These are phyloP conservation scores for Rousettus madagascariensis DNA, from an alignment of 2,797 vertebrate species.

Conservation along the genomic window DNA sequence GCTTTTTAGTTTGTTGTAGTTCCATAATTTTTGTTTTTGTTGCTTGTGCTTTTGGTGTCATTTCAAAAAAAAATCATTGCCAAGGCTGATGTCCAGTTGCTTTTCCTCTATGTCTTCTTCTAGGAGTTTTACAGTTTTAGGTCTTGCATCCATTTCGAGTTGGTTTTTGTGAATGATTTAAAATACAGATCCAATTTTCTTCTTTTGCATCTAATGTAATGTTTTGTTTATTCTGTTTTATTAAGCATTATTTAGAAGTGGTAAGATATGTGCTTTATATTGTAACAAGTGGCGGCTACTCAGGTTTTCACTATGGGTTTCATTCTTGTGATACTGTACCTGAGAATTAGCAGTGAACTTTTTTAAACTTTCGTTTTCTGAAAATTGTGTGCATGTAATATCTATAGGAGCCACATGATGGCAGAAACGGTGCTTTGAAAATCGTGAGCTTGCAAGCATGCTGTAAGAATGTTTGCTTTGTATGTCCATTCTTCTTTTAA, in stretches of 20 bases:
- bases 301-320: background rate
- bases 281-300: background rate
- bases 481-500: background rate
- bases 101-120: background rate
- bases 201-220: background rate
- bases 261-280: background rate
- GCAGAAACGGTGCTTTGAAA: conserved; percentile 51
- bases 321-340: background rate
- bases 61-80: background rate
- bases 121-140: background rate
- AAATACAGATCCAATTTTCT: background rate
- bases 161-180: background rate
- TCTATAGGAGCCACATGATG: conserved; percentile 44
- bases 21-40: background rate
- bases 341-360: background rate
- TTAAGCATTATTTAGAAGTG: background rate
- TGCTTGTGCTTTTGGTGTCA: background rate
- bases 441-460: background rate
- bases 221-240: background rate
- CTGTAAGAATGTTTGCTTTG: background rate
- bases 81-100: background rate
- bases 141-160: background rate
- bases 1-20: background rate
- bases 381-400: conserved; percentile 26
- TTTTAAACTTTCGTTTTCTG: background rate